Evolutionary conservation across 1,140 invertebrate genomes (phyloP), one percentile per base, ranked within the genome.

Genomic region (Drosophila carrolli): DNA sequence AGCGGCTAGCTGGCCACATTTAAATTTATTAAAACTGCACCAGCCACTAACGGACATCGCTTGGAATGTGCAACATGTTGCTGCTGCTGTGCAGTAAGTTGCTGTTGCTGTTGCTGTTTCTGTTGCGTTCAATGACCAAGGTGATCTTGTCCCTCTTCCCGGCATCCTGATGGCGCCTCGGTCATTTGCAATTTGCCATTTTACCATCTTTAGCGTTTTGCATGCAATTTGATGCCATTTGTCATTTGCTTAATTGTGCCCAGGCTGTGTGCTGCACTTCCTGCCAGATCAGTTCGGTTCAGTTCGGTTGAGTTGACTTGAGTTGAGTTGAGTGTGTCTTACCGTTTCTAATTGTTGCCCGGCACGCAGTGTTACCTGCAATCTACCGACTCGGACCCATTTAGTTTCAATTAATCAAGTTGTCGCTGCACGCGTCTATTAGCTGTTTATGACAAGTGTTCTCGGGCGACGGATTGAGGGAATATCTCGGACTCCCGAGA

Each of bases 21-120:
- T 89, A 89, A 88, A 88, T 88, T 88, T 88, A 88, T 88, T 88
- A 88, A 88, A 88, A 88, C 84, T 88, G 84, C 83, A 75, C 54
- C 76, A 73, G 48, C 56, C 66, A 71, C 76, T 88, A 88, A 88
- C 83, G 83, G 83, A 40, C 74, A 51, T 40, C 37, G 53, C 32
- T 54, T 59, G 81, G 82, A 85, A 84, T 84, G 81, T 51, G 67
- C 67, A 71, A 58, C 62, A 77, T 75, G 72, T 56, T 81, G 81
- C 72, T 44, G 75, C 53, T 55, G 60, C 19, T 54, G 38, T 51
- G 51, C 8, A 63, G 61, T 14, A 46, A 56, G 58, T 27, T 54
- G 70, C 47, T 66, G 76, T 32, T 67, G 68, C 43, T 40, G 55
- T 14, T 50, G 70, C 29, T 32, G 29, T 32, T 32, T 6, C 29